Evolutionary conservation across 1,140 invertebrate species (phyloP).

Genomic region (Campoletis sonorensis): DNA sequence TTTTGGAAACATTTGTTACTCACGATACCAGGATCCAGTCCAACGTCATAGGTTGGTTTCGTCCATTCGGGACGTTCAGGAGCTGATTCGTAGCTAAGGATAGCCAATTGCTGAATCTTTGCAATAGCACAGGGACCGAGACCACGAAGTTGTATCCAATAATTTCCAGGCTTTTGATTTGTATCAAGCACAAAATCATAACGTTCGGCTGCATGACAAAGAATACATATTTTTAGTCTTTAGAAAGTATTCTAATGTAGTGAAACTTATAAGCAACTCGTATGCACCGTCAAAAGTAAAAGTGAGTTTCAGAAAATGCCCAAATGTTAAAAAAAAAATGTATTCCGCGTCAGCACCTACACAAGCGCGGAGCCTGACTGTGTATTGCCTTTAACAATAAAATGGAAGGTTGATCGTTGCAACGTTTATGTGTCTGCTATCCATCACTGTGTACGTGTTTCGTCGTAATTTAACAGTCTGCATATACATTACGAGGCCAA

Average conservation of each 20-base stretch:
- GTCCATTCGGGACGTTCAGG: neutral
- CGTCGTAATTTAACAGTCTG: too few species aligned
- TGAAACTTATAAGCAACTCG: too few species aligned
- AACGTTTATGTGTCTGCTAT: too few species aligned
- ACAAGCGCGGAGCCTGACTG: too few species aligned
- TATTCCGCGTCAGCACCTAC: too few species aligned
- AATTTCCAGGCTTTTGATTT: constrained; percentile 73
- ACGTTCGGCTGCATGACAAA: constrained; percentile 77
- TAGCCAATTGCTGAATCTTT: constrained; percentile 53
- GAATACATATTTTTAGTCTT: neutral
- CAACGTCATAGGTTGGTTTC: constrained; percentile 42
- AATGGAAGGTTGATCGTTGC: too few species aligned
- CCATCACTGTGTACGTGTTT: too few species aligned
- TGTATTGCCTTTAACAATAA: too few species aligned
- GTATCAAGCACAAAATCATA: constrained; percentile 80
- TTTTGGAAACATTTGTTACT: constrained; percentile 10
- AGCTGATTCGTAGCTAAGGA: constrained; percentile 47
- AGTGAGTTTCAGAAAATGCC: too few species aligned
- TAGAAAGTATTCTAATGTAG: neutral
- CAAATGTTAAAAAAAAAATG: too few species aligned
- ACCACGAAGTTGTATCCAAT: constrained; percentile 78
- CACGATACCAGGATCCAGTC: constrained; percentile 49
- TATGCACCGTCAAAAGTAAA: too few species aligned
- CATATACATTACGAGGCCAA: too few species aligned
- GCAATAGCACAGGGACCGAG: constrained; percentile 72